Percentiles rank a stretch among this genome's conserved stretches.
phyloP scores from a whole-genome alignment of 2,888 invertebrate species.

The Ophion ventricosus region DNA sequence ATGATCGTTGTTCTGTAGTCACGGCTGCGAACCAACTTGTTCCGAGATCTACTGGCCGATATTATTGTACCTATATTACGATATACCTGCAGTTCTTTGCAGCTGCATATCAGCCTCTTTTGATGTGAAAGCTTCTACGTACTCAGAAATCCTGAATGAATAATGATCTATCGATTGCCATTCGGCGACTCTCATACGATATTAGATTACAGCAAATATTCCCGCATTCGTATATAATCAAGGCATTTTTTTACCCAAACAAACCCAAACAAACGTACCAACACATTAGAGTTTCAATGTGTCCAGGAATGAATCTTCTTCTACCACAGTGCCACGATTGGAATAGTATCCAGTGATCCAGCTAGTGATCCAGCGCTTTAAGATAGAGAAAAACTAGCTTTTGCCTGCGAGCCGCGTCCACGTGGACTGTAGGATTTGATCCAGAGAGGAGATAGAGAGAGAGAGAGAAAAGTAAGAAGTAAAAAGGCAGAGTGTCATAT shows the following conservation, averaged over 20 bases:
- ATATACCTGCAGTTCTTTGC: neutral
- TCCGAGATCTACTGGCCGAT: slow-evolving; percentile 44
- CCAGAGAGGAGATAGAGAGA: no score
- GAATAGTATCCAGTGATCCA: no score
- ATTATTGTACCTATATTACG: slow-evolving; percentile 33
- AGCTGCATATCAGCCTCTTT: neutral
- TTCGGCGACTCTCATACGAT: slow-evolving; percentile 11
- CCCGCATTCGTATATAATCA: neutral
- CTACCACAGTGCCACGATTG: no score
- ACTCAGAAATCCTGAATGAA: slow-evolving; percentile 30
- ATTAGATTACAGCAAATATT: neutral
- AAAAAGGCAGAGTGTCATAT: no score
- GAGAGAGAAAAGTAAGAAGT: no score
- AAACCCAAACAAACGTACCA: no score
- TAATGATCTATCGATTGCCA: slow-evolving; percentile 36
- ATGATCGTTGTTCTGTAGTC: slow-evolving; percentile 43
- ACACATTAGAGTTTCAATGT: neutral
- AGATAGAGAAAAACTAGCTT: no score
- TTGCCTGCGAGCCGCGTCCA: no score
- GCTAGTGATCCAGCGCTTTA: no score
- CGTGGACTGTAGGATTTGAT: no score
- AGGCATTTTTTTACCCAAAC: no score
- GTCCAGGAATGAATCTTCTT: no score
- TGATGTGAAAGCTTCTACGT: slow-evolving; percentile 14
- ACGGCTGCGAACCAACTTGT: slow-evolving; percentile 40